Base-by-base conservation (phyloP, 2,888 invertebrate species). In the Orthonychiurus folsomi region DNA sequence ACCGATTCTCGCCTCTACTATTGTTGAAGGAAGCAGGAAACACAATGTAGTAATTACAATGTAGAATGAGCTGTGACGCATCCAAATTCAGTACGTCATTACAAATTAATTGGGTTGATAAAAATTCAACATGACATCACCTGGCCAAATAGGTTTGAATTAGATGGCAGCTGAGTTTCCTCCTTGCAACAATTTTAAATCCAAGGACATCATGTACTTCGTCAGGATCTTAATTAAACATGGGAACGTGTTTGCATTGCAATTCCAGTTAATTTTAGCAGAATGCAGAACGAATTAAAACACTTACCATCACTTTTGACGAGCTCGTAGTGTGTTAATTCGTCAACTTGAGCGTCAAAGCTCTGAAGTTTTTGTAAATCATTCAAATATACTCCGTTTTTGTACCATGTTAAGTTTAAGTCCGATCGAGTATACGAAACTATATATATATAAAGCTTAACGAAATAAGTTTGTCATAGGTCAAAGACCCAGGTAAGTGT, bases 31-130 rank as follows among this genome's bases (percentile, higher is more conserved):
- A 1, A 70, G 60, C 12, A 70, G 63, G 26, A 68, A 71, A 48
- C 69, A 68, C 0, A 71, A 60, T 65, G 69, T 69, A 21, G 69
- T 71, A n/a, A 71, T 68, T 12, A 71, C 64, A 23, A 71, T 69
- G 58, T 66, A 71, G 63, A 71, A 68, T 37, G 66, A 61, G 26
- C 66, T 66, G 0, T 18, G 50, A 48, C 9, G n/a, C n/a, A n/a
- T n/a, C n/a, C n/a, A n/a, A n/a, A n/a, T n/a, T n/a, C n/a, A n/a
- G n/a, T n/a, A n/a, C n/a, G n/a, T n/a, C n/a, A 21, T 23, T 50
- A 50, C 47, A 52, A 24, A 24, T 27, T 26, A 23, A 26, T 15
- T 23, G 24, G 21, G 9, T 15, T 9, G 9, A 15, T 24, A 23
- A 55, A 23, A 24, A 5, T 18, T 52, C 18, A n/a, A 28, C 23